Evolutionary conservation across 2,888 invertebrate genomes (phyloP), one percentile per base, ranked within the genome.

Genomic region (Mesorhabditis spiculigera): DNA sequence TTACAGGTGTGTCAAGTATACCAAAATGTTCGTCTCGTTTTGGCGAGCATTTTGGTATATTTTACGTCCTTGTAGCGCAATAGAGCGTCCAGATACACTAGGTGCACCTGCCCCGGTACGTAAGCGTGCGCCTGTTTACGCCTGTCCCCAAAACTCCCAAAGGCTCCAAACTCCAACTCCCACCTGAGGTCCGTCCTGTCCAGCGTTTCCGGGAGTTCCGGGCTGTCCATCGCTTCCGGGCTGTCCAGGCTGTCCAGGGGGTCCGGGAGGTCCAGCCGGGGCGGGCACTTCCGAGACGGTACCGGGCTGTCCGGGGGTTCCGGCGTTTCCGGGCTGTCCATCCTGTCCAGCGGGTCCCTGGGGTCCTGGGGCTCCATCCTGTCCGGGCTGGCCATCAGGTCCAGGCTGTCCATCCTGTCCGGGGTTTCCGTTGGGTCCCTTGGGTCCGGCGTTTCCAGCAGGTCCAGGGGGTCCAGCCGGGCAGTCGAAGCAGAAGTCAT

Each of bases 191-290:
- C 79, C 79, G 69, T 77, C 78, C 62, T 75, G 77, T 72, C 80
- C 80, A 69, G 74, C 74, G 45, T 69, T 73, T 78, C 84, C 85
- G 64, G 82, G 80, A n/a, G 82, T 80, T 65, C 86, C 85, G 66
- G 75, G 78, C 72, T 75, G 79, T 64, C 89, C 89, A 4, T 90
- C 87, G 0, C 89, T 88, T 4, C 91, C 91, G 0, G 91, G 90
- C 0, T 91, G 72, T 77, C 78, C 78, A 70, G 75, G 73, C 65
- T 71, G 71, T 73, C 76, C 78, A 6, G 75, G 68, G 43, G 72
- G 13, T 76, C 80, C 80, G 68, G 78, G 73, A 69, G 75, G 73
- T 76, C 78, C 78, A 43, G 78, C 70, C 68, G 73, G 41, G n/a
- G 16, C n/a, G 4, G 41, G n/a, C 41, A 63, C 41, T 16, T 16